phyloP scores from a whole-genome alignment of 2,113 vertebrate genomes.

The Diadophis punctatus region DNA sequence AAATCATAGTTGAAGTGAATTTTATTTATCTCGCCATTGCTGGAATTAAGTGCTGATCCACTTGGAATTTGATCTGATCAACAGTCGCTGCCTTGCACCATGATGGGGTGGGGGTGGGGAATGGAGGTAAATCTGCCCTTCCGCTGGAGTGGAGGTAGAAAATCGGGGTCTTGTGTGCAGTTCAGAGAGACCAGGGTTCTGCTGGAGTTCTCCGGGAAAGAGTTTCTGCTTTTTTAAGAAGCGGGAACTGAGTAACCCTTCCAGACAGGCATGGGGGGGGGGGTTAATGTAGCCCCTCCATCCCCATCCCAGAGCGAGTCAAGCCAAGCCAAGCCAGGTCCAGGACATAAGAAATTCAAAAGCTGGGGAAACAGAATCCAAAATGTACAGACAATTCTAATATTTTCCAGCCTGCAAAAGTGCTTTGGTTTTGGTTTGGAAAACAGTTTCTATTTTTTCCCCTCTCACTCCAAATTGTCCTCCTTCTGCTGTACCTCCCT shows the following conservation, averaged over 20 bases:
- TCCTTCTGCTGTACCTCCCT: neutral
- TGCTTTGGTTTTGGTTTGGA: neutral
- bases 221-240: neutral
- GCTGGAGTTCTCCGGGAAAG: neutral
- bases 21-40: neutral
- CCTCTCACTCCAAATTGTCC: neutral
- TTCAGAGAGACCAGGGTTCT: neutral
- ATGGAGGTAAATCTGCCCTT: neutral
- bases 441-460: neutral
- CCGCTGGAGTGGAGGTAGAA: neutral
- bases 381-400: neutral
- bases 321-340: neutral
- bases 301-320: neutral
- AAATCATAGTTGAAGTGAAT: neutral
- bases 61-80: neutral
- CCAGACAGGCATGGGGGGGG: no score
- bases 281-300: neutral
- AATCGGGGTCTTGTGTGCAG: neutral
- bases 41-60: neutral
- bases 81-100: neutral
- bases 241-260: neutral
- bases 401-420: constrained; percentile 17
- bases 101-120: neutral
- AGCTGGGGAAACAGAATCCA: neutral
- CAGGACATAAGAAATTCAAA: neutral